Evolutionary conservation across 2,888 invertebrate species (phyloP).

Genomic region (Perizoma flavofasciatum): DNA sequence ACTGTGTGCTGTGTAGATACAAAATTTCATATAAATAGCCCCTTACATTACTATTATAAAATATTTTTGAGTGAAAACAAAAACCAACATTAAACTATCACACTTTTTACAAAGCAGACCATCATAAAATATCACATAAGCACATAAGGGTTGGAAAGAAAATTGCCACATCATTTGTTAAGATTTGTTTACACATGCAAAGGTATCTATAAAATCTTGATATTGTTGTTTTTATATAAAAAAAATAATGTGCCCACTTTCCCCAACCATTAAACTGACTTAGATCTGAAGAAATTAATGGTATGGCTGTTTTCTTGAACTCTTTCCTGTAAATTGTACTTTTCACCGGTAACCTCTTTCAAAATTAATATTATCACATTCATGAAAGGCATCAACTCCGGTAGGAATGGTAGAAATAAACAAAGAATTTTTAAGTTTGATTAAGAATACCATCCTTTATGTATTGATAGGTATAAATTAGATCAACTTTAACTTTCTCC

Average conservation of each 20-base stretch:
- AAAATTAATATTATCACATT: conserved; percentile 16
- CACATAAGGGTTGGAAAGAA: conserved; percentile 10
- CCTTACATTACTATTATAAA: conserved; percentile 13
- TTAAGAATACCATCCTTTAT: no score
- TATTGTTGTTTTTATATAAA: not conserved
- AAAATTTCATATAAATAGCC: conserved; percentile 10
- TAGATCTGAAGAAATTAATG: conserved; percentile 10
- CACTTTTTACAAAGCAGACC: conserved; percentile 19
- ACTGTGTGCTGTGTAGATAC: conserved; percentile 3
- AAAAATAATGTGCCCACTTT: conserved; percentile 1
- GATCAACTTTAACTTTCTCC: no score
- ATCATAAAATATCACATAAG: conserved; percentile 20
- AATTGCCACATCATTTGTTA: conserved; percentile 1
- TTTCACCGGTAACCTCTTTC: conserved; percentile 9
- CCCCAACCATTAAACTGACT: conserved; percentile 8
- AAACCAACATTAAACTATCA: conserved; percentile 13
- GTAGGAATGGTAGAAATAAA: not conserved
- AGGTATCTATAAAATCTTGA: not conserved
- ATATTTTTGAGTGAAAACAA: conserved; percentile 15
- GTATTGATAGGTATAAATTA: no score
- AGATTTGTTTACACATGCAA: not conserved
- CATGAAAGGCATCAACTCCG: not conserved
- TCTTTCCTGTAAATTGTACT: conserved; percentile 18
- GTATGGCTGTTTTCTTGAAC: not conserved
- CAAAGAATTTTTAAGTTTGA: no score